phyloP scores from a whole-genome alignment of 2,888 invertebrate genomes.

The Erebia aethiops region DNA sequence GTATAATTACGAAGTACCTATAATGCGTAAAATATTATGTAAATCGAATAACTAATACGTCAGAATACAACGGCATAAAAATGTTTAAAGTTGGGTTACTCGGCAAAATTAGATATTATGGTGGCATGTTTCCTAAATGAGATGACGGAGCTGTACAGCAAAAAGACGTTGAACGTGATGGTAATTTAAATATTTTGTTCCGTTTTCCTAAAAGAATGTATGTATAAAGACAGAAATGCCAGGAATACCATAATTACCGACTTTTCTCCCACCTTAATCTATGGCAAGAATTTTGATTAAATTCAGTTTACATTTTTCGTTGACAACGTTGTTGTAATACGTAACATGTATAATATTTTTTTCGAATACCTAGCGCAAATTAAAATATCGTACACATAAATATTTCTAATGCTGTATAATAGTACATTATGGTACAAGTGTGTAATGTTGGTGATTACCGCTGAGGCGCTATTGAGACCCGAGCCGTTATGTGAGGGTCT shows the following conservation, averaged over 20 bases:
- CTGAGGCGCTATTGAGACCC: no score
- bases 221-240: background rate
- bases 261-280: background rate
- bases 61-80: background rate
- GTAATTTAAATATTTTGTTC: background rate
- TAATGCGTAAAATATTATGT: no score
- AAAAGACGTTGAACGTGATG: background rate
- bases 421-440: no score
- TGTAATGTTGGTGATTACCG: no score
- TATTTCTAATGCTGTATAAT: background rate
- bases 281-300: constrained; percentile 13
- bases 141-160: background rate
- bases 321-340: background rate
- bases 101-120: background rate
- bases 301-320: background rate
- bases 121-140: background rate
- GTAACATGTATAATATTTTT: background rate
- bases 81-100: background rate
- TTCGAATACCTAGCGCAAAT: background rate
- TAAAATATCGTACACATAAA: background rate
- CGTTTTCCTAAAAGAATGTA: background rate
- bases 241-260: background rate
- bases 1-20: no score
- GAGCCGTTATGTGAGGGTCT: no score
- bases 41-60: no score